These are phyloP conservation scores for Margarornis squamiger DNA, from an alignment of 2,797 vertebrate genomes.

Conservation along the genomic window DNA sequence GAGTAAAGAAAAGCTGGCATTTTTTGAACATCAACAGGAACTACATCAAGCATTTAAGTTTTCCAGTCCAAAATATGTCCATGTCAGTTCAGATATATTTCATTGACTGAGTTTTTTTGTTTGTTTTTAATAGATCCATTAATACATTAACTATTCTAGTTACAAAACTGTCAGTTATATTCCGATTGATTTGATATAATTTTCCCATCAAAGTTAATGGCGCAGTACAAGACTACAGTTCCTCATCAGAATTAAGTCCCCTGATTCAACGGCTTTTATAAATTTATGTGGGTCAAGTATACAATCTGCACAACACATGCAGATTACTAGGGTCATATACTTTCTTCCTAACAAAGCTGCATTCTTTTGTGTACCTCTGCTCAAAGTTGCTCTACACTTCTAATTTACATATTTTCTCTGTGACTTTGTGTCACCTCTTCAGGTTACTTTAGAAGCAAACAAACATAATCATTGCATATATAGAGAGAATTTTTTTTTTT, in stretches of 20 bases:
- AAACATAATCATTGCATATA: too few species aligned
- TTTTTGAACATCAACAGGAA: neutral
- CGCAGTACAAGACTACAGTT: neutral
- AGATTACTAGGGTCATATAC: neutral
- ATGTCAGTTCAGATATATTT: neutral
- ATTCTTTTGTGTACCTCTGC: neutral
- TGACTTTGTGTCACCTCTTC: neutral
- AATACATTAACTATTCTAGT: neutral
- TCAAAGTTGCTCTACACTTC: neutral
- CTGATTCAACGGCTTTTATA: slow-evolving; percentile 3
- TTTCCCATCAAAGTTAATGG: slow-evolving; percentile 13
- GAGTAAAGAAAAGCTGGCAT: neutral
- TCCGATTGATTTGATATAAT: slow-evolving; percentile 15
- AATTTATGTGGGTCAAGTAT: neutral
- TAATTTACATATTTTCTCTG: neutral
- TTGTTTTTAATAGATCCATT: neutral
- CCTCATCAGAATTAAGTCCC: neutral
- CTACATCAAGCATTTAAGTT: neutral
- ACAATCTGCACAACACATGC: neutral
- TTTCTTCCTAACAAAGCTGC: neutral
- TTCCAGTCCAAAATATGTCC: neutral
- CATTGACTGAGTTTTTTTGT: neutral
- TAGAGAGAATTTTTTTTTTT: too few species aligned
- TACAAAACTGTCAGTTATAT: slow-evolving; percentile 15
- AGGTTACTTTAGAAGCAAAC: neutral